Evolutionary conservation across 2,113 vertebrate genomes (phyloP), one percentile per base, ranked within the genome.

Genomic region (Dermatemys mawii): DNA sequence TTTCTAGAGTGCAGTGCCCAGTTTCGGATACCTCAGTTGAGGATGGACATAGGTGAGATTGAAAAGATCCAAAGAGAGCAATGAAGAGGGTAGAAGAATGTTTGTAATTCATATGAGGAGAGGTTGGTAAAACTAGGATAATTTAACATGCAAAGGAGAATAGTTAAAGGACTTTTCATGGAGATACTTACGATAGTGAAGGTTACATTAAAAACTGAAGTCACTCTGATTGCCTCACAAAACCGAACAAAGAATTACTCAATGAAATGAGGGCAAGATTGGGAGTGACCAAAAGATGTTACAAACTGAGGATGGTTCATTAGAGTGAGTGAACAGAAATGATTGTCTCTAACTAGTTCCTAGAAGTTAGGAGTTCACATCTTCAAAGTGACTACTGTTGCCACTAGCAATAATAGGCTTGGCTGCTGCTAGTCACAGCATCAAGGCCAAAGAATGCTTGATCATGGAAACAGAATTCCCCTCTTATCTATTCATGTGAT

Each of bases 271-370:
- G 63, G 35, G 19, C 63, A 38, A 26, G 11, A 8, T 55, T 73
- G 63, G 50, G 63, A 89, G 35, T 2, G 2, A 78, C 85, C 48
- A 21, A 27, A 53, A 75, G 78, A 53, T 17, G 11, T 32, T 78
- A 8, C 63, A 73, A n/a, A 17, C n/a, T 8, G n/a, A 2, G 84
- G 90, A 49, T 81, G 2, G 73, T 50, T 55, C 24, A 2, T 60
- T 48, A 84, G 29, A 44, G 49, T 32, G 3, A 67, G 1, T 84
- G 81, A 94, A 91, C 29, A 80, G 49, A 79, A 16, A 16, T 75
- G 75, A n/a, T 90, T 93, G 92, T 92, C 85, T 54, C 83, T 94
- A 46, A 14, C 14, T 46, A 80, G 53, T 84, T 92, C 93, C 95
- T 78, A 48, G 86, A 83, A 90, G 87, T 83, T 41, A 57, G 41